A percentile compares a stretch with the other conserved stretches of the same genome.
phyloP scores from a whole-genome alignment of 2,888 invertebrate species.

The Dysmachus trigonus region DNA sequence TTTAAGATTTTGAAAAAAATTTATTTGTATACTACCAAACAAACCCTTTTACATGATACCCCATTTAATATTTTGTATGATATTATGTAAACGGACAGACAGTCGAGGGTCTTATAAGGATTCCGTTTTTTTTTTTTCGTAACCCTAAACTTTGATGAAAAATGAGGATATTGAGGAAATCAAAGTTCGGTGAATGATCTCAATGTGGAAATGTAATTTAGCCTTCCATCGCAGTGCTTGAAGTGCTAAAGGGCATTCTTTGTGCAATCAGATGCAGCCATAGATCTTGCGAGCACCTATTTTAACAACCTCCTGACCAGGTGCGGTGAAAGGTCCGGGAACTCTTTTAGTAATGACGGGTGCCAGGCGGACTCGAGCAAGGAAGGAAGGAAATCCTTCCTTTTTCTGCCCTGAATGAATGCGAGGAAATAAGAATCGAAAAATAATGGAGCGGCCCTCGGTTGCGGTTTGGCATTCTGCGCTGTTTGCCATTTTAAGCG shows the following conservation, averaged over 20 bases:
- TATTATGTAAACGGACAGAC: too few relatives aligned
- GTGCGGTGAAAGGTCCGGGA: background rate
- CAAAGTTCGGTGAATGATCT: background rate
- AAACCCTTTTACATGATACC: too few relatives aligned
- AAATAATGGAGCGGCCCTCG: background rate
- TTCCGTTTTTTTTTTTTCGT: too few relatives aligned
- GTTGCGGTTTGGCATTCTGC: conserved; percentile 21
- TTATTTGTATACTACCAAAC: too few relatives aligned
- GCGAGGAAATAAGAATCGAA: background rate
- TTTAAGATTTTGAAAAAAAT: too few relatives aligned
- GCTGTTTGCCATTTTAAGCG: conserved; percentile 41
- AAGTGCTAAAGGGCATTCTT: background rate
- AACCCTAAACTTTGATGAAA: background rate
- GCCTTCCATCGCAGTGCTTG: background rate
- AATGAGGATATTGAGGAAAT: background rate
- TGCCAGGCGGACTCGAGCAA: background rate
- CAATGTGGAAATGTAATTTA: background rate
- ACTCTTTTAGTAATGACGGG: background rate
- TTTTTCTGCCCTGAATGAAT: background rate
- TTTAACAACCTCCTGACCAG: conserved; percentile 26
- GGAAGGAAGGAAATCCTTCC: background rate
- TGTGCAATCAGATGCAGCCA: background rate
- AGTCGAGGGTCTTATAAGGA: too few relatives aligned
- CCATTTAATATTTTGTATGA: too few relatives aligned
- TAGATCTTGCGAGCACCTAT: background rate